Evolutionary conservation across 2,888 invertebrate species (phyloP).

Genomic region (Alviniconcha strummeri): DNA sequence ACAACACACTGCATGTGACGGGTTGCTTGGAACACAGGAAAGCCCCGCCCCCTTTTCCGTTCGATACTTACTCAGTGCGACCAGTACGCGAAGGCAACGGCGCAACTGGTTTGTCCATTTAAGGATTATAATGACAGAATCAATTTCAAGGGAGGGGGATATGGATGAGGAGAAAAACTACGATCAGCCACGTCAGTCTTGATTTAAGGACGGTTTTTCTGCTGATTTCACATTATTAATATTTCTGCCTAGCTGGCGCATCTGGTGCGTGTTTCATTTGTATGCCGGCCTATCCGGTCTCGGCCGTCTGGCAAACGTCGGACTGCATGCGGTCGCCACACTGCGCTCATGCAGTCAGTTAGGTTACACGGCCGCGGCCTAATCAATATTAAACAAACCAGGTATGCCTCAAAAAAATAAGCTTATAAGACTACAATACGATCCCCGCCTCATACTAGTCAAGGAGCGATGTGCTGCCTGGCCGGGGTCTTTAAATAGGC

Average conservation of each 20-base stretch:
- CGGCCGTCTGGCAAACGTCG: too few species aligned
- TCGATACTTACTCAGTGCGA: slow-evolving; percentile 13
- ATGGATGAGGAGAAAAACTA: background rate
- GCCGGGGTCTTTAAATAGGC: too few species aligned
- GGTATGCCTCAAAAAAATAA: too few species aligned
- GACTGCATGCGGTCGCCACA: background rate
- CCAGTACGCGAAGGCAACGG: background rate
- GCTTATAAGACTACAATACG: too few species aligned
- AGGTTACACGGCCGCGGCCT: too few species aligned
- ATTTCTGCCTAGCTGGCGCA: too few species aligned
- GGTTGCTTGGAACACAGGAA: slow-evolving; percentile 10
- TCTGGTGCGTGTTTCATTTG: too few species aligned
- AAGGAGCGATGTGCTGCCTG: too few species aligned
- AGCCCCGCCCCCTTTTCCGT: slow-evolving; percentile 27
- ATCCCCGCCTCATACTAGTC: too few species aligned
- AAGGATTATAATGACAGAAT: background rate
- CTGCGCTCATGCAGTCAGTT: background rate
- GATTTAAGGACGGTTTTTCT: background rate
- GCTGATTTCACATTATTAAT: background rate
- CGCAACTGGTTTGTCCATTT: slow-evolving; percentile 22
- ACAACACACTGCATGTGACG: background rate
- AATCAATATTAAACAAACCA: too few species aligned
- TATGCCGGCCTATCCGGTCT: too few species aligned
- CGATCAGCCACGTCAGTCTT: background rate
- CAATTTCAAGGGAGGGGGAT: background rate